These are phyloP conservation scores for Sorex fumeus DNA, from an alignment of 2,113 vertebrate species.

Conservation along the genomic window DNA sequence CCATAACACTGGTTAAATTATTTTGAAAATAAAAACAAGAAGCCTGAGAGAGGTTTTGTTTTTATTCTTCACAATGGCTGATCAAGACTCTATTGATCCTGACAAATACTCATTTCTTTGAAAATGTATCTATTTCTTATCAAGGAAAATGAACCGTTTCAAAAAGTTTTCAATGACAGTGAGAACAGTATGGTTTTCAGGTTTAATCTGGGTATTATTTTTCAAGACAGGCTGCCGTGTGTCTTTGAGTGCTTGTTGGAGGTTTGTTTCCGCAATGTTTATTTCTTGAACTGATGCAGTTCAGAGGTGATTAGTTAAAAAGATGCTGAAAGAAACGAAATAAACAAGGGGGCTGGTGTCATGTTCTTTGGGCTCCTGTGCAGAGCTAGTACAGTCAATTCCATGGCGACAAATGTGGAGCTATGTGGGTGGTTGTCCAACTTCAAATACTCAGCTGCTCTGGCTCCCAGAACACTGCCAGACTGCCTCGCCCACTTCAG, in stretches of 20 bases:
- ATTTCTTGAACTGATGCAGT: constrained; percentile 83
- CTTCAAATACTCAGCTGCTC: constrained; percentile 83
- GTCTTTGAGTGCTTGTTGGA: constrained; percentile 69
- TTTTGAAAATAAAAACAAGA: constrained; percentile 24
- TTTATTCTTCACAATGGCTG: constrained; percentile 50
- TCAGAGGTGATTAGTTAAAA: constrained; percentile 85
- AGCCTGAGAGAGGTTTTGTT: constrained; percentile 58
- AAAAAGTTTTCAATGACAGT: constrained; percentile 85
- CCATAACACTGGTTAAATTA: background rate
- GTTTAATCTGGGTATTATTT: constrained; percentile 86
- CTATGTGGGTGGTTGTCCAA: constrained; percentile 85
- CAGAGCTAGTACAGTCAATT: background rate
- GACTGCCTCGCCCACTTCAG: constrained; percentile 71
- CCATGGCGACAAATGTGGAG: constrained; percentile 78
- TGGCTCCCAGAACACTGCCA: constrained; percentile 80
- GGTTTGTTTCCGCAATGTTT: constrained; percentile 80
- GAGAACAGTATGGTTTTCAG: constrained; percentile 63
- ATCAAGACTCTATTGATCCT: constrained; percentile 72
- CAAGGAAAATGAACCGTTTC: constrained; percentile 80
- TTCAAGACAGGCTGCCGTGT: constrained; percentile 76
- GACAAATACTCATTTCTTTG: constrained; percentile 74
- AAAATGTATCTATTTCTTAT: constrained; percentile 84
- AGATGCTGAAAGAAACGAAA: constrained; percentile 77
- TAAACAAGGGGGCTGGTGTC: constrained; percentile 80
- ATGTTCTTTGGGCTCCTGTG: constrained; percentile 53